Percentiles rank a stretch among this genome's conserved stretches.
Conservation (phyloP, 35 echinoderm and acorn worm genomes). For the Holothuria glaberrima region DNA sequence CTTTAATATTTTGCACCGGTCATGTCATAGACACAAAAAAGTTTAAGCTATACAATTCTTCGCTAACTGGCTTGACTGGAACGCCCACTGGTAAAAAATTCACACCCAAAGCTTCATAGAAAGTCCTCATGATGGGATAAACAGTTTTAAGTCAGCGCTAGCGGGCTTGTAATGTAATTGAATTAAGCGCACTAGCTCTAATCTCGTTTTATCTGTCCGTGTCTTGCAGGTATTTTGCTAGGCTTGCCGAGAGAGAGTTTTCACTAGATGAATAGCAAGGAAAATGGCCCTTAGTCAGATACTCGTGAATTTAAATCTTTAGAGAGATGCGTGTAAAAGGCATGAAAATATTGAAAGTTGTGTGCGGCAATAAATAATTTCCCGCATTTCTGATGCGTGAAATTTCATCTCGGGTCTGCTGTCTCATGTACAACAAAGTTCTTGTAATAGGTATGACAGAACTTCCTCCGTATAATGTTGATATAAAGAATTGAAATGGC, state of each 20-base stretch:
- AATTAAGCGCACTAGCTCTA: conserved; percentile 53
- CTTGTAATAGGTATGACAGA: too few relatives aligned
- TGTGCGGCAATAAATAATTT: conserved; percentile 39
- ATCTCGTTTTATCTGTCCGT: conserved; percentile 57
- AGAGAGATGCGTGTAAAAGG: conserved; percentile 22
- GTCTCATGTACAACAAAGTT: too few relatives aligned
- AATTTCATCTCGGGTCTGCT: neutral
- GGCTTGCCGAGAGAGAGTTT: conserved; percentile 16
- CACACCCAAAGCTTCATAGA: neutral
- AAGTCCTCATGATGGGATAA: conserved; percentile 29
- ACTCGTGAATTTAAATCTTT: neutral
- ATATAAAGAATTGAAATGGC: too few relatives aligned
- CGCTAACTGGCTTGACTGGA: neutral
- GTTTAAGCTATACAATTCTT: conserved; percentile 20
- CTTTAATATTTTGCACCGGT: too few relatives aligned
- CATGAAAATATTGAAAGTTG: conserved; percentile 57
- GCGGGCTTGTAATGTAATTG: conserved; percentile 49
- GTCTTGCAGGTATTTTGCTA: conserved; percentile 55
- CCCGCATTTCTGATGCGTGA: conserved; percentile 31
- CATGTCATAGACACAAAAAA: neutral
- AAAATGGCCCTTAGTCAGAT: conserved; percentile 41
- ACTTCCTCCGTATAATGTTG: too few relatives aligned
- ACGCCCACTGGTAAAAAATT: conserved; percentile 39
- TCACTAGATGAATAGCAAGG: conserved; percentile 39
- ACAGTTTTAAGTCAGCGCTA: conserved; percentile 55